These are phyloP conservation scores for Lepidothrix coronata DNA, from an alignment of 2,113 vertebrate genomes.

Conservation along the genomic window DNA sequence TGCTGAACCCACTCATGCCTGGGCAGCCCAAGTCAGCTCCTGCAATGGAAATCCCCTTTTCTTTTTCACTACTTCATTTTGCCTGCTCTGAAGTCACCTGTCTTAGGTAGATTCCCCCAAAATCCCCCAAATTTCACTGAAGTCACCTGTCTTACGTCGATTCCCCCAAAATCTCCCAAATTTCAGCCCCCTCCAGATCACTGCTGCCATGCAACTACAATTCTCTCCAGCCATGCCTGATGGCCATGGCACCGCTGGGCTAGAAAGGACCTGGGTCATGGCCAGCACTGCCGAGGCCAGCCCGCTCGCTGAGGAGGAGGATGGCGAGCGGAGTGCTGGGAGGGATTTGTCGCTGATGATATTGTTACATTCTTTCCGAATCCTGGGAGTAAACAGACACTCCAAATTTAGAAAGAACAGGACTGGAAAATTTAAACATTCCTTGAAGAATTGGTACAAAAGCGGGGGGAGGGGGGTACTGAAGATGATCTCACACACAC, in stretches of 20 bases:
- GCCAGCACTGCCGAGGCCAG: neutral
- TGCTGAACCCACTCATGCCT: neutral
- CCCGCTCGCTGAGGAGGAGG: neutral
- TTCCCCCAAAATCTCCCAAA: neutral
- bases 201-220: accelerated
- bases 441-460: slow-evolving; percentile 68
- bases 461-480: neutral
- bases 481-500: slow-evolving; percentile 53
- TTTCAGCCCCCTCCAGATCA: neutral
- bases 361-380: slow-evolving; percentile 71
- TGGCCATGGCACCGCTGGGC: accelerated
- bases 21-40: neutral
- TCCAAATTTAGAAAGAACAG: slow-evolving; percentile 74
- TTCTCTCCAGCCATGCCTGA: neutral
- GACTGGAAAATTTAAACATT: slow-evolving; percentile 73
- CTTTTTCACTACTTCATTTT: neutral
- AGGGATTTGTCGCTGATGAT: slow-evolving; percentile 61
- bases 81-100: neutral
- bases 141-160: neutral
- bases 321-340: neutral
- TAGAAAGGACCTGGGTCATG: neutral
- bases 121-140: neutral
- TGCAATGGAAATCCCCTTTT: neutral
- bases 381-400: slow-evolving; percentile 69
- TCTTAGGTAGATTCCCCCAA: neutral